Evolutionary conservation across 2,888 invertebrate genomes (phyloP), one percentile per base, ranked within the genome.

Genomic region (Drosophila bunnanda): DNA sequence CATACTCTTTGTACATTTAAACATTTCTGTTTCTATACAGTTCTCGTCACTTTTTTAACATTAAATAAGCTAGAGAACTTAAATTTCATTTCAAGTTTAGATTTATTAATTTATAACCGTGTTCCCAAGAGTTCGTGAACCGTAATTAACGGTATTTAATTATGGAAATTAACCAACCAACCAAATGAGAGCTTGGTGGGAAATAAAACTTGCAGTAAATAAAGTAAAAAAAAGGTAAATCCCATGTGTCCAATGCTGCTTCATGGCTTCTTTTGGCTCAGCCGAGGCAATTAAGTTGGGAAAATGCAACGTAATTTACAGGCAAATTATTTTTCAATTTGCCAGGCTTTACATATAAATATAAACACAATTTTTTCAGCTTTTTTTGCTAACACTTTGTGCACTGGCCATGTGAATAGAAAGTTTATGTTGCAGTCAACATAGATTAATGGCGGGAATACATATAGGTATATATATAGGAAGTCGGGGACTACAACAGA

Each of bases 251-350:
- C 65, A 48, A 57, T 55, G 52, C 67, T 64, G 57, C 55, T 72
- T 72, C 58, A 55, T 73, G 57, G 57, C 60, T 77, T 73, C 75
- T 64, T 58, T 55, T 17, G 58, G 65, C 50, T 60, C n/a, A 52
- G 55, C 12, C 1, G 4, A 36, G 71, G 87, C 72, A 87, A 85
- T 85, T 84, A 84, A 80, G 73, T 87, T 87, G 82, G 70, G 79
- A 82, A 84, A 85, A 84, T 85, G 84, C 85, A 84, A 65, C 80
- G 85, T 85, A 82, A 85, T 85, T 85, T 85, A 84, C 77, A 79
- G 75, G 36, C 77, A 87, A 85, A 85, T 84, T 84, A 85, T 85
- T 85, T 85, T 84, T 82, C 80, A 82, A 87, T 85, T 85, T 84
- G 81, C 76, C 38, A 55, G 66, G 68, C 67, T 73, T 66, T 57